phyloP scores from a whole-genome alignment of 2,797 vertebrate species.

The Sebastes nivosus region DNA sequence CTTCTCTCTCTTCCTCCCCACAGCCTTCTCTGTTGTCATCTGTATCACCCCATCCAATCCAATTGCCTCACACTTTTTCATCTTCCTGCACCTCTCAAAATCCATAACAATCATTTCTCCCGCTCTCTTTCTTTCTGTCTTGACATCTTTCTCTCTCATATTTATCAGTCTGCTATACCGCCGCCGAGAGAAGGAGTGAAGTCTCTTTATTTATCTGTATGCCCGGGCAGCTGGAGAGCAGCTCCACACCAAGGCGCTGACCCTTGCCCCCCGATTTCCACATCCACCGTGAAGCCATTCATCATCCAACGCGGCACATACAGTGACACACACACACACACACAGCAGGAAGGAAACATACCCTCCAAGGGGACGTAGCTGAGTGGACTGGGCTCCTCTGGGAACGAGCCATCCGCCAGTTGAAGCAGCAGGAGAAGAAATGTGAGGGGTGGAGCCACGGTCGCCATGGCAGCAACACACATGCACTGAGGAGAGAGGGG shows the following conservation, averaged over 20 bases:
- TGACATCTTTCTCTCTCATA: not conserved
- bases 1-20: constrained; percentile 43
- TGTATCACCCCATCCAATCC: constrained; percentile 32
- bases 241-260: constrained; percentile 62
- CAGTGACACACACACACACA: not conserved
- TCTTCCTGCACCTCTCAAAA: constrained; percentile 22
- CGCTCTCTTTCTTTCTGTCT: not conserved
- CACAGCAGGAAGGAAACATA: constrained; percentile 78
- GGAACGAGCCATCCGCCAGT: constrained; percentile 86
- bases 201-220: constrained; percentile 38
- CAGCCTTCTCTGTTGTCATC: constrained; percentile 32
- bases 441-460: constrained; percentile 78
- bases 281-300: constrained; percentile 67
- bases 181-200: not conserved
- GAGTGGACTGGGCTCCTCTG: constrained; percentile 92
- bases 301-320: constrained; percentile 71
- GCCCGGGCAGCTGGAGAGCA: constrained; percentile 28
- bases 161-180: constrained; percentile 17
- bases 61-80: constrained; percentile 33
- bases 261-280: constrained; percentile 72
- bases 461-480: constrained; percentile 83
- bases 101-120: constrained; percentile 4
- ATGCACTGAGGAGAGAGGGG: constrained; percentile 70
- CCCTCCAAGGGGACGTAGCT: constrained; percentile 90
- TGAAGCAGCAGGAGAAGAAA: constrained; percentile 85